phyloP scores from a whole-genome alignment of 35 echinoderm and acorn worm genomes.

The Stichopus chloronotus region DNA sequence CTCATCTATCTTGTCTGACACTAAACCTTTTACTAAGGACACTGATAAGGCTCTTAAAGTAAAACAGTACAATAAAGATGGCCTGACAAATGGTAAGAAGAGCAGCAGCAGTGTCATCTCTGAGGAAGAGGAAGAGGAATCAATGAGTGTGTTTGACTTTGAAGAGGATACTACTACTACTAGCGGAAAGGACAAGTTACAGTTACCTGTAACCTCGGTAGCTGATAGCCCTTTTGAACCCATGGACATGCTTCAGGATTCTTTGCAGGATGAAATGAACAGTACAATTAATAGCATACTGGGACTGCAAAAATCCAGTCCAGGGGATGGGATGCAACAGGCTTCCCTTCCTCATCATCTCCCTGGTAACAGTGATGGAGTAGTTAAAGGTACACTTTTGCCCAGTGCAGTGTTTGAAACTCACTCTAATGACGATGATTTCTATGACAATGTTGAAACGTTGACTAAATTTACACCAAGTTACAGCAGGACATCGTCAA shows the following conservation, averaged over 20 bases:
- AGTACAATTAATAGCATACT: slow-evolving; percentile 92
- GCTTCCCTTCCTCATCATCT: neutral
- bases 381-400: neutral
- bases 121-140: neutral
- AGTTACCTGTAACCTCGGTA: neutral
- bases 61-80: slow-evolving; percentile 3
- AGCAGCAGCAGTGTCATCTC: neutral
- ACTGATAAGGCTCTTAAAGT: neutral
- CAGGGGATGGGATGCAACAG: neutral
- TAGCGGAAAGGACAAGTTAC: neutral
- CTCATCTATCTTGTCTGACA: neutral
- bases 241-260: slow-evolving; percentile 44
- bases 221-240: slow-evolving; percentile 6
- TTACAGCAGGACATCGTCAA: neutral
- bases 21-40: neutral
- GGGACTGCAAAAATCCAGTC: slow-evolving; percentile 60
- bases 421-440: slow-evolving; percentile 62
- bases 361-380: neutral
- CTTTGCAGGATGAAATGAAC: slow-evolving; percentile 83
- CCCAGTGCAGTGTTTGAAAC: slow-evolving; percentile 59
- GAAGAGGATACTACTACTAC: slow-evolving; percentile 49
- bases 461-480: slow-evolving; percentile 40
- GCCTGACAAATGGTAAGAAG: slow-evolving; percentile 22
- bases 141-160: slow-evolving; percentile 46
- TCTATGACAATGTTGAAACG: slow-evolving; percentile 65